A percentile compares a stretch with the other conserved stretches of the same genome.
Evolutionary conservation across 2,797 vertebrate genomes (phyloP).

Genomic region (Cichlasoma orientale): DNA sequence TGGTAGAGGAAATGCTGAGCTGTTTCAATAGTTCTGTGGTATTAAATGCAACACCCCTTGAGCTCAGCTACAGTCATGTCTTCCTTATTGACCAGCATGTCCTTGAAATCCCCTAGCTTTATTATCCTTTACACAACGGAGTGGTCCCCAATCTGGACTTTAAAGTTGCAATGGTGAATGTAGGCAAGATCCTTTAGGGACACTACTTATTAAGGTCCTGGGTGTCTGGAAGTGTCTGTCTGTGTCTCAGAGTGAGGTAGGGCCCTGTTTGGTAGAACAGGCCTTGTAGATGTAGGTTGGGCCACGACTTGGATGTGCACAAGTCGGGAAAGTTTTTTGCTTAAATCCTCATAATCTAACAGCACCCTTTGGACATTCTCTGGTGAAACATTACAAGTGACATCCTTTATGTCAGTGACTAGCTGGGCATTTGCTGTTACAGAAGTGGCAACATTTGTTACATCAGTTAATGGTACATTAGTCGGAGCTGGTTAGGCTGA

Average conservation of each 20-base stretch:
- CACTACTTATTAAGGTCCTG: background rate
- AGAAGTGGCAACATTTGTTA: background rate
- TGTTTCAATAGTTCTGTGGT: background rate
- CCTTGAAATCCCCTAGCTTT: background rate
- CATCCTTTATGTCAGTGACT: background rate
- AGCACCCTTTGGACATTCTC: background rate
- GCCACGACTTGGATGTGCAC: background rate
- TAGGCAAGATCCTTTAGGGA: background rate
- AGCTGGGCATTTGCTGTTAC: background rate
- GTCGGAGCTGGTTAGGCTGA: no score
- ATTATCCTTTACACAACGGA: background rate
- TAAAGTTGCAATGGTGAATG: background rate
- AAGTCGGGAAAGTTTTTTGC: background rate
- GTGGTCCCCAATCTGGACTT: background rate
- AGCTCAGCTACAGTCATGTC: background rate
- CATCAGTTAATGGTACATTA: background rate
- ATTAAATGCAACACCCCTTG: background rate
- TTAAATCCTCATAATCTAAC: background rate
- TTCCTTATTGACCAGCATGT: background rate
- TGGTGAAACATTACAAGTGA: background rate
- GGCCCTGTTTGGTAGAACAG: no score
- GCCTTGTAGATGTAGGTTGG: no score
- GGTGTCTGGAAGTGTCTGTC: no score
- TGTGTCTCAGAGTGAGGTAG: no score
- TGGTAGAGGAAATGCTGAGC: background rate